Evolutionary conservation across 2,797 vertebrate species (phyloP), one percentile per base, ranked within the genome.

Genomic region (Platyrinchus mystaceus): DNA sequence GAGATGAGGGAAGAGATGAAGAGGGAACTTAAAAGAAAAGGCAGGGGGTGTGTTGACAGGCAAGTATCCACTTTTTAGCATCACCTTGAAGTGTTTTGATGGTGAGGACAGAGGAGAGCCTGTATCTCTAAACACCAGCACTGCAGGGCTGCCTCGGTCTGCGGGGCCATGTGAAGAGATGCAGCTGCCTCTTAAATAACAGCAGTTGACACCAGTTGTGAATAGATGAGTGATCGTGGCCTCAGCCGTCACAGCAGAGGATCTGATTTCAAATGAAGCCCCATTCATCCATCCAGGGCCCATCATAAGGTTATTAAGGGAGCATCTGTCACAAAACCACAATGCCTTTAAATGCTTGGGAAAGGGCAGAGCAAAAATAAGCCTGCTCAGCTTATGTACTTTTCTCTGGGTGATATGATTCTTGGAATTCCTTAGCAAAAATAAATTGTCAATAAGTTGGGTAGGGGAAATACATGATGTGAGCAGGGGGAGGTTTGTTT

Each of bases 271-370:
- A 71, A 59, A 47, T 75, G 86, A 80, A 83, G 59, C 36, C 73
- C 46, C 79, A 93, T 95, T 91, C 90, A 79, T 69, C 82, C 70
- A 58, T 10, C 77, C 82, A 32, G 24, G 36, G 71, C 70, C 87
- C 92, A 80, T 86, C 93, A 69, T 2, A 46, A 79, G 55, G 82
- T 87, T 90, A 43, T 94, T 92, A 89, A 87, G 52, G 78, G 76
- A 92, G 85, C 78, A 78, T 93, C 93, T 93, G 85, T 76, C 89
- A 93, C 76, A 68, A 93, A 93, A 67, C 68, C 58, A 80, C 69
- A 43, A 44, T 73, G 55, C 14, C 56, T 96, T 84, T 66, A 82
- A 86, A 59, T 62, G 84, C 82, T 82, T 69, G 79, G 7, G 52
- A 88, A 96, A 93, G 53, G 75, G 28, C 83, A 89, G 53, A 64